Evolutionary conservation across 1,140 invertebrate species (phyloP).

Genomic region (Polyergus mexicanus): DNA sequence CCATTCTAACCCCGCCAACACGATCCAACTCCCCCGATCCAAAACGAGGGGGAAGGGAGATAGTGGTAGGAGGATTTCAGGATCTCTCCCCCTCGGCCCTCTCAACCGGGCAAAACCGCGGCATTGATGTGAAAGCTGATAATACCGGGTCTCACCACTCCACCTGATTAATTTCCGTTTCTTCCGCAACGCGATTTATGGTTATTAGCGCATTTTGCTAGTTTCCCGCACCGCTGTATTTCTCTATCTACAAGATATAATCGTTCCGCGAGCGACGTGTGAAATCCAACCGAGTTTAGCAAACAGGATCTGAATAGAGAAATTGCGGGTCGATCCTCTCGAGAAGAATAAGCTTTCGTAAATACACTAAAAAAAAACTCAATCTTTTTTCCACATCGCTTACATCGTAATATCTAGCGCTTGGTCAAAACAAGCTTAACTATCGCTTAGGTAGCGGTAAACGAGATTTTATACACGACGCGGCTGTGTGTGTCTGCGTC

Average conservation of each 20-base stretch:
- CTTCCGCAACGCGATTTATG: constrained; percentile 61
- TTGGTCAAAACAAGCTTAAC: constrained; percentile 27
- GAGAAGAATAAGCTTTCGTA: not conserved
- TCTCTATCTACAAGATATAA: constrained; percentile 36
- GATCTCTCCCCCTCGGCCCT: constrained; percentile 40
- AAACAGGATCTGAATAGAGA: constrained; percentile 31
- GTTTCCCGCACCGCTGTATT: constrained; percentile 16
- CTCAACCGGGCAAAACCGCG: constrained; percentile 70
- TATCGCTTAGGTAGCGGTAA: not conserved
- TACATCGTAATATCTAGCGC: constrained; percentile 24
- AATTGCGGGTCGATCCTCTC: not conserved
- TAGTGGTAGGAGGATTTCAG: constrained; percentile 56
- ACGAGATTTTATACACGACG: constrained; percentile 26
- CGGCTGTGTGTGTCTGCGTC: not conserved
- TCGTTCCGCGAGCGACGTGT: constrained; percentile 9
- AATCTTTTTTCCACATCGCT: not conserved
- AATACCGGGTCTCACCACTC: constrained; percentile 73
- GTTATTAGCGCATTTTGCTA: constrained; percentile 54
- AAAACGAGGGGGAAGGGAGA: not conserved
- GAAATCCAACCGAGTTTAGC: constrained; percentile 6
- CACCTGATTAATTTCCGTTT: constrained; percentile 76
- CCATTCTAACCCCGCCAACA: constrained; percentile 75
- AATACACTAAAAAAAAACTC: not conserved
- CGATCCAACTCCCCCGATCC: constrained; percentile 70
- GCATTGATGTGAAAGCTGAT: constrained; percentile 75